phyloP scores from a whole-genome alignment of 2,888 invertebrate species.

The Platycheirus rosarum region DNA sequence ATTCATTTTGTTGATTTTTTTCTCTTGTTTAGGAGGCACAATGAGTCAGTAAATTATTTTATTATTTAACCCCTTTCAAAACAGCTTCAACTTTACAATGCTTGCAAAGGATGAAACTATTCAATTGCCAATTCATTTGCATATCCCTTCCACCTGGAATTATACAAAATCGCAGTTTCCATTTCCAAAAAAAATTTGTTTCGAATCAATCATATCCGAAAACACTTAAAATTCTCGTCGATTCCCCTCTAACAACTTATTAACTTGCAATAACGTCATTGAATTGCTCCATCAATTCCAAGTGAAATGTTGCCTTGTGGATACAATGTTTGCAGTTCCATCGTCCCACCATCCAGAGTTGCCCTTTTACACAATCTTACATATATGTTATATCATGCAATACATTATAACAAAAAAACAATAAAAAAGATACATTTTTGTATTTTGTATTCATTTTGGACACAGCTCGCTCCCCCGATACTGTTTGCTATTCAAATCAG shows the following conservation, averaged over 20 bases:
- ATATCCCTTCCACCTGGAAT: too few species aligned
- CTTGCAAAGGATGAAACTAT: too few species aligned
- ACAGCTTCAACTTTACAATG: too few species aligned
- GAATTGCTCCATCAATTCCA: constrained; percentile 66
- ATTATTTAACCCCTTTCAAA: too few species aligned
- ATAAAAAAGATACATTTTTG: constrained; percentile 39
- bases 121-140: too few species aligned
- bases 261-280: constrained; percentile 65
- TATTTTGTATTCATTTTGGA: constrained; percentile 27
- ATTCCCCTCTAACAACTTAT: constrained; percentile 63
- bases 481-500: constrained; percentile 71
- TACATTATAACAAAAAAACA: constrained; percentile 13
- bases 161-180: too few species aligned
- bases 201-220: constrained; percentile 49
- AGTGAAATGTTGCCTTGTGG: constrained; percentile 52
- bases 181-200: too few species aligned
- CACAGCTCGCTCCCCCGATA: constrained; percentile 19
- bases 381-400: constrained; percentile 13
- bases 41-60: too few species aligned
- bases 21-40: too few species aligned
- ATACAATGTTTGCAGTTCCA: constrained; percentile 26
- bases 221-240: constrained; percentile 55
- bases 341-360: neutral
- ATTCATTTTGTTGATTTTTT: too few species aligned
- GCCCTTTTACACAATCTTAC: neutral